Percentiles rank a stretch among this genome's conserved stretches.
phyloP scores from a whole-genome alignment of 2,888 invertebrate species.

The Nemotelus nigrinus region DNA sequence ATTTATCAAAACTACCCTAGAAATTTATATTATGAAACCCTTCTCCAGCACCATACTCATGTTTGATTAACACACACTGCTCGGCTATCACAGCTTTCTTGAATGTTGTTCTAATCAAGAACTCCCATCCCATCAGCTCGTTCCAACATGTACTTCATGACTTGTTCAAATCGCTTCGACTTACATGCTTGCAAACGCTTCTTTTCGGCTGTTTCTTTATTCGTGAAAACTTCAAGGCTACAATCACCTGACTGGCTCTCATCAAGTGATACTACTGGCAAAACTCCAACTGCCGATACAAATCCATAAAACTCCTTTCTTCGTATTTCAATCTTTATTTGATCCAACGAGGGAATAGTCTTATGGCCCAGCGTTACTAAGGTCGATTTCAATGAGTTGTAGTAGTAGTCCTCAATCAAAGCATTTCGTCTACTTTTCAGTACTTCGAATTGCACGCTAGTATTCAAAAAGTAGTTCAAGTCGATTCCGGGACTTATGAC shows the following conservation, averaged over 20 bases:
- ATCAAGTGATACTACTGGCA: constrained; percentile 58
- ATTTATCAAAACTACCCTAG: too few species aligned
- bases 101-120: constrained; percentile 51
- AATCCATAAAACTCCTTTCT: constrained; percentile 58
- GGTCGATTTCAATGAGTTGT: constrained; percentile 54
- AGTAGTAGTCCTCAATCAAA: constrained; percentile 59
- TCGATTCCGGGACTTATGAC: constrained; percentile 63
- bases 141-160: constrained; percentile 56
- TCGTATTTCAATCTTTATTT: constrained; percentile 56
- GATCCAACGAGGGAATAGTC: constrained; percentile 55
- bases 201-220: constrained; percentile 55
- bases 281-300: constrained; percentile 57
- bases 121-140: constrained; percentile 59
- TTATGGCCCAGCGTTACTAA: constrained; percentile 51
- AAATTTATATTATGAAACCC: too few species aligned
- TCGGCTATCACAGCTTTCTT: background rate
- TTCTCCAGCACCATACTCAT: too few species aligned
- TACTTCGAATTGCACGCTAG: constrained; percentile 58
- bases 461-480: constrained; percentile 62
- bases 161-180: constrained; percentile 56
- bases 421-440: constrained; percentile 56
- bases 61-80: background rate
- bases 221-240: constrained; percentile 56
- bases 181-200: constrained; percentile 56
- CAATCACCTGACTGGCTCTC: constrained; percentile 56